Percentiles rank a stretch among this genome's conserved stretches.
These are phyloP conservation scores for Lasiommata megera DNA, from an alignment of 2,888 invertebrate genomes.

Conservation along the genomic window DNA sequence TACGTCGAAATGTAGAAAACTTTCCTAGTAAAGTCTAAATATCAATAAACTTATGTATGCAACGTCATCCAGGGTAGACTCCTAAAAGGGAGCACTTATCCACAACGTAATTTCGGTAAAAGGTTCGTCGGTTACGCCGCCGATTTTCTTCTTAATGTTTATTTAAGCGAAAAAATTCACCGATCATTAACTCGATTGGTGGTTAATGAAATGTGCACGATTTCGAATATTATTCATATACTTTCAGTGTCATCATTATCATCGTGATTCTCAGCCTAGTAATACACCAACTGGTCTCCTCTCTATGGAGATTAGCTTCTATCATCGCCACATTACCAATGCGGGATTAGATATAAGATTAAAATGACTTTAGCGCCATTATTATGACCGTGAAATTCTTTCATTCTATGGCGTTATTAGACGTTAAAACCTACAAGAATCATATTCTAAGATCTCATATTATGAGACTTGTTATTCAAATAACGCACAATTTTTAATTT, in stretches of 20 bases:
- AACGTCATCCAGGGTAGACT: conserved; percentile 30
- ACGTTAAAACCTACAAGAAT: too few species aligned
- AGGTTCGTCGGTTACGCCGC: conserved; percentile 58
- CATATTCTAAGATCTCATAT: too few species aligned
- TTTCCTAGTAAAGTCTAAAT: conserved; percentile 7
- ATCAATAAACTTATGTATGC: conserved; percentile 25
- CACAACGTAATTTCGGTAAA: conserved; percentile 71
- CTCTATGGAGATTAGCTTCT: too few species aligned
- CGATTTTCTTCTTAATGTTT: conserved; percentile 71
- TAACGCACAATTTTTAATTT: not conserved
- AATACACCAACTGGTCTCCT: too few species aligned
- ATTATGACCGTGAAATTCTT: too few species aligned
- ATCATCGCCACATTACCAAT: too few species aligned
- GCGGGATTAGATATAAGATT: too few species aligned
- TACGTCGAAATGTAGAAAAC: not conserved
- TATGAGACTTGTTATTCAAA: too few species aligned
- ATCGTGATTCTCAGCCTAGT: too few species aligned
- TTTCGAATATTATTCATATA: conserved; percentile 52
- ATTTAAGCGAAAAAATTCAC: conserved; percentile 75
- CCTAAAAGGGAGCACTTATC: conserved; percentile 63
- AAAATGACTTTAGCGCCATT: too few species aligned
- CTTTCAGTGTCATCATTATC: not conserved
- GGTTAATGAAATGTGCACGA: conserved; percentile 63
- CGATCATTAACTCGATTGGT: conserved; percentile 69
- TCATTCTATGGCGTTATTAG: too few species aligned